These are phyloP conservation scores for Margarornis squamiger DNA, from an alignment of 2,797 vertebrate genomes.

Conservation along the genomic window DNA sequence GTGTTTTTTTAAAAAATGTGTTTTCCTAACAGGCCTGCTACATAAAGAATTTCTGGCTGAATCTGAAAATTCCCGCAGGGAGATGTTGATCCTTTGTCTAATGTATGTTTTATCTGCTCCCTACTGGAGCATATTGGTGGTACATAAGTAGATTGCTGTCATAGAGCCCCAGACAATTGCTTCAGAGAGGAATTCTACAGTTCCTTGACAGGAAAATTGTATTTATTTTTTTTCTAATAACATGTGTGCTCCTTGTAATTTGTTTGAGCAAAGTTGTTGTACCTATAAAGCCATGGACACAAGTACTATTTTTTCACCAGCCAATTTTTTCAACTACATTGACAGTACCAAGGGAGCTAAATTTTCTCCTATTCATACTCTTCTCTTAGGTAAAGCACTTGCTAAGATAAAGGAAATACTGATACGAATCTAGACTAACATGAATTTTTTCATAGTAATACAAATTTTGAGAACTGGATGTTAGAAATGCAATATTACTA, in stretches of 20 bases:
- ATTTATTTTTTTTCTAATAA: not conserved
- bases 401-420: not conserved
- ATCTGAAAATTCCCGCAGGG: not conserved
- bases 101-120: constrained; percentile 20
- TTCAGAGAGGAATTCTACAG: not conserved
- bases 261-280: not conserved
- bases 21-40: not conserved
- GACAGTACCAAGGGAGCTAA: not conserved
- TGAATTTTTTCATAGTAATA: not conserved
- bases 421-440: not conserved
- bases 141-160: not conserved
- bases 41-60: constrained; percentile 15
- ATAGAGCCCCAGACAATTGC: not conserved
- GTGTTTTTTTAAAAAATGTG: not conserved
- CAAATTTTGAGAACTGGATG: not conserved
- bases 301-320: not conserved
- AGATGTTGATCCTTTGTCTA: not conserved
- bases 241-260: not conserved
- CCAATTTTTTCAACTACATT: not conserved
- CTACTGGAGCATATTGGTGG: not conserved
- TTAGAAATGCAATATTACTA: not conserved
- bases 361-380: not conserved
- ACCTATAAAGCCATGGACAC: not conserved
- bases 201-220: not conserved
- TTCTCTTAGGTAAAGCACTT: not conserved